Conservation (phyloP, 2,888 invertebrate genomes). For the Apodemia duryi region DNA sequence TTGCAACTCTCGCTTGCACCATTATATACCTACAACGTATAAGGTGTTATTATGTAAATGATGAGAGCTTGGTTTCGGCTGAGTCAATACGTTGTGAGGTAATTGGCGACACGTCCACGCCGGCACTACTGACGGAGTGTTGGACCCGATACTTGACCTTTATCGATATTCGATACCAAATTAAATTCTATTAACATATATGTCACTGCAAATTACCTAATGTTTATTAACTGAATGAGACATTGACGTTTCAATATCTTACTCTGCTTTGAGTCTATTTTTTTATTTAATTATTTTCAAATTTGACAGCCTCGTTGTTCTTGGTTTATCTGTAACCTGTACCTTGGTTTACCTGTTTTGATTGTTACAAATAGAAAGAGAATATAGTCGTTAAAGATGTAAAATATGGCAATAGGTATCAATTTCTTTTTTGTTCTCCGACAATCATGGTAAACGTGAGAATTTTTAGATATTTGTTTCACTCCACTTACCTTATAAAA, state of each 20-base stretch:
- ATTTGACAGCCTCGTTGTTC: too few species aligned
- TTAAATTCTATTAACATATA: slow-evolving; percentile 23
- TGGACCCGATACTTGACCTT: slow-evolving; percentile 46
- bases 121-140: slow-evolving; percentile 43
- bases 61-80: slow-evolving; percentile 74
- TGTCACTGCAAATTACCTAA: slow-evolving; percentile 22
- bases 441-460: too few species aligned
- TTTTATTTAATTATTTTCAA: too few species aligned
- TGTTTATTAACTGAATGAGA: slow-evolving; percentile 17
- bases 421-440: too few species aligned
- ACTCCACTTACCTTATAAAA: too few species aligned
- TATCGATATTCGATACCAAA: slow-evolving; percentile 35
- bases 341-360: too few species aligned
- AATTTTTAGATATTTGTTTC: too few species aligned
- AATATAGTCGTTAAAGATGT: too few species aligned
- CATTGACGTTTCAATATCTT: neutral
- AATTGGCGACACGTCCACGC: slow-evolving; percentile 68
- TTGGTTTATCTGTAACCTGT: too few species aligned
- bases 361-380: too few species aligned
- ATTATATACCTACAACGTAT: slow-evolving; percentile 35
- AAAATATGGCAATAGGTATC: too few species aligned
- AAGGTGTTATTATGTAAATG: slow-evolving; percentile 79
- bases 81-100: slow-evolving; percentile 69
- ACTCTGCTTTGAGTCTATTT: slow-evolving; percentile 22
- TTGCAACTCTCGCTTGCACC: slow-evolving; percentile 36